Percentiles rank a stretch among this genome's conserved stretches.
phyloP scores from a whole-genome alignment of 2,797 vertebrate species.

The Enteromius anoplus region DNA sequence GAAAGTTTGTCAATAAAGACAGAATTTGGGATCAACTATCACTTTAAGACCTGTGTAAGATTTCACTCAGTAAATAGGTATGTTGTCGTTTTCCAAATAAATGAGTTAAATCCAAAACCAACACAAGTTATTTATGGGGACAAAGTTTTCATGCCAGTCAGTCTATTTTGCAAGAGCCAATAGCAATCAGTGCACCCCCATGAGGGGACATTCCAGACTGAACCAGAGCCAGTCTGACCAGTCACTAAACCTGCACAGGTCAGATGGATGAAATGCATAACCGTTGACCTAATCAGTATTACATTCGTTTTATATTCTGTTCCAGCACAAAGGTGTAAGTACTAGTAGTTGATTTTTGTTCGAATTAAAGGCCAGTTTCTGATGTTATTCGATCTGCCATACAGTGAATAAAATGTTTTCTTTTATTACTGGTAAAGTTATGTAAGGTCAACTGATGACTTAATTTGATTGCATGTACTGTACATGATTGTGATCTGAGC shows the following conservation, averaged over 20 bases:
- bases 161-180: neutral
- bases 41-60: neutral
- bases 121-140: neutral
- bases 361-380: neutral
- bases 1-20: neutral
- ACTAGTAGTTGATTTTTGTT: neutral
- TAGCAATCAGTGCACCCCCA: neutral
- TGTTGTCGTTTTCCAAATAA: neutral
- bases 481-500: slow-evolving; percentile 29
- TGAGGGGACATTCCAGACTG: no score
- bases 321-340: neutral
- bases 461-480: neutral
- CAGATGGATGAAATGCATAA: neutral
- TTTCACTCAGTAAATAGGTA: neutral
- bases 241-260: neutral
- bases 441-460: neutral
- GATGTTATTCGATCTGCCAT: neutral
- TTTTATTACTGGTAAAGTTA: neutral
- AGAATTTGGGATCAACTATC: neutral
- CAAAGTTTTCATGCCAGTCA: neutral
- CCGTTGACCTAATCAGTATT: neutral
- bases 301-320: neutral
- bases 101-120: slow-evolving; percentile 5
- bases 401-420: neutral
- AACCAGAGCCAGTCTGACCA: neutral